Base-by-base conservation (phyloP, 2,888 invertebrate genomes). In the Eupithecia pulchellata region DNA sequence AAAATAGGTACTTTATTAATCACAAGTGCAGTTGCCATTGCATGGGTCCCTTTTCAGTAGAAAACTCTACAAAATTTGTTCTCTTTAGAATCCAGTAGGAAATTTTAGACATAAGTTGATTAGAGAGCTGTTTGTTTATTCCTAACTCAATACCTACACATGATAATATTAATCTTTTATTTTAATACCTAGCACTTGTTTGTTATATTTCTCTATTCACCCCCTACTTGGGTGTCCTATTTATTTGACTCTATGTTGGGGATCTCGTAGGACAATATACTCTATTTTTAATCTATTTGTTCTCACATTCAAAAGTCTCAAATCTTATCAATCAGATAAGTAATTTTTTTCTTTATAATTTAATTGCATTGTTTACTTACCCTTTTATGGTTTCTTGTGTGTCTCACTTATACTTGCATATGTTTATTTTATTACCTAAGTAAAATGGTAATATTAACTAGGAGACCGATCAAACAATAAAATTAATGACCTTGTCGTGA, bases 81-180 rank as follows among this genome's bases (percentile, higher is more conserved):
- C 62, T 57, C 55, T 57, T 30, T 57, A 20, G 30, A 63, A 68
- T 63, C 62, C 29, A 63, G 55, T 63, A 30, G 52, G n/a, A n/a
- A 27, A 9, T 36, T 64, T 64, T 52, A 25, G 4, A 4, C 20
- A 20, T 20, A 20, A 47, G 47, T 20, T 13, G 25, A 13, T 11
- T 52, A 25, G 4, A 25, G 4, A 25, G 11, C 52, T 25, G 52
- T 25, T 52, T 52, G 25, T 25, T 52, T 25, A 52, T 52, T 25
- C 25, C 4, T 11, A 13, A 52, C 11, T 11, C 9, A 20, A 11
- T 47, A 8, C 42, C 20, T 20, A 20, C n/a, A n/a, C 8, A 42
- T 17, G n/a, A n/a, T n/a, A n/a, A n/a, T n/a, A n/a, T n/a, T n/a
- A n/a, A n/a, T n/a, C n/a, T n/a, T n/a, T n/a, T n/a, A n/a, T n/a